These are phyloP conservation scores for Gobius niger DNA, from an alignment of 2,113 vertebrate genomes.

Conservation along the genomic window DNA sequence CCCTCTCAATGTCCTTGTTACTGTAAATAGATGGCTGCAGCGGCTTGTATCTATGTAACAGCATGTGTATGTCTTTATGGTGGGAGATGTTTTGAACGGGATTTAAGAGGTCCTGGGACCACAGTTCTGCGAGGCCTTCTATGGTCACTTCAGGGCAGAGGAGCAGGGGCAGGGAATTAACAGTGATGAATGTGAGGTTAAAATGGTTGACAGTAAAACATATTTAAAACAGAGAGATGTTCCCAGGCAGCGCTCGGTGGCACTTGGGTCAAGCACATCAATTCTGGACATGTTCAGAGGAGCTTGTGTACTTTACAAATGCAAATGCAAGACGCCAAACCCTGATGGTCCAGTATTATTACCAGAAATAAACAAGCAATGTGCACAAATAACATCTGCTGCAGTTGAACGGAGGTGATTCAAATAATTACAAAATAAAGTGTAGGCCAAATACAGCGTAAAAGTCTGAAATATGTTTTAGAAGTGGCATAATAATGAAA, in stretches of 20 bases:
- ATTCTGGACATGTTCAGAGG: constrained; percentile 4
- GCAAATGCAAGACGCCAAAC: too few relatives aligned
- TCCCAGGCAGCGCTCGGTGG: constrained; percentile 3
- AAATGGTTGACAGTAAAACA: not conserved
- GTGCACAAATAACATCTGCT: too few relatives aligned
- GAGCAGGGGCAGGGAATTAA: constrained; percentile 21
- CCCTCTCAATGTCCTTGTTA: not conserved
- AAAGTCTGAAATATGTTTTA: too few relatives aligned
- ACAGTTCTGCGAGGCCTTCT: constrained; percentile 22
- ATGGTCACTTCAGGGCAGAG: constrained; percentile 14
- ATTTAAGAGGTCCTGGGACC: constrained; percentile 22
- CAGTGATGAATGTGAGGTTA: constrained; percentile 21
- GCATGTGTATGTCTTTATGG: not conserved
- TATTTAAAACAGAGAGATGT: not conserved
- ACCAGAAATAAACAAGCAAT: too few relatives aligned
- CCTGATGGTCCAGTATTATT: too few relatives aligned
- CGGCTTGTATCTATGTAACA: not conserved
- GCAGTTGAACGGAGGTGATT: too few relatives aligned
- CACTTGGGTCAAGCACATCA: not conserved
- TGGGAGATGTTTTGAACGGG: constrained; percentile 27
- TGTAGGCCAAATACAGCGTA: too few relatives aligned
- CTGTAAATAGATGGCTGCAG: not conserved
- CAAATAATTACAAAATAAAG: too few relatives aligned
- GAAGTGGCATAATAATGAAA: too few relatives aligned
- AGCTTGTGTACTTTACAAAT: not conserved